Evolutionary conservation across 2,888 invertebrate genomes (phyloP), one percentile per base, ranked within the genome.

Genomic region (Patella depressa): DNA sequence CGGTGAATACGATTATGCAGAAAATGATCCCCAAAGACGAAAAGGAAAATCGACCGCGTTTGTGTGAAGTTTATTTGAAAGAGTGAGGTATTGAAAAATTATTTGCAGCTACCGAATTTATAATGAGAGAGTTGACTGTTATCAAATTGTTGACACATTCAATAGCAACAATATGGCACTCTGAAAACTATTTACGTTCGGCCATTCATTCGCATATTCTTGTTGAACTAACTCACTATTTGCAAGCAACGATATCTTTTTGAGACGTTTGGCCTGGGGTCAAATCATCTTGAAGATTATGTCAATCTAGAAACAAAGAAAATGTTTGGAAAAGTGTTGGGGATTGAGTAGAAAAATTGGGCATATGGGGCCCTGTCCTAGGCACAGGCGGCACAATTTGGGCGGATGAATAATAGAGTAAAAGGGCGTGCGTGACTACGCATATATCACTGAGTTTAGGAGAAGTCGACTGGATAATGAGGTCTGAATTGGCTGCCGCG

Each of bases 381-480:
- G 19, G 65, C 24, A 24, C 65, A 65, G 65, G 65, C 65, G 65
- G 65, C 65, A 65, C 65, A 65, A 65, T 65, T 24, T 65, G 24
- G 65, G n/a, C 17, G 53, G 17, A 65, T 76, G 76, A 79, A 79
- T 76, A 74, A 65, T 76, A 59, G 55, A 73, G 73, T 19, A 53
- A 53, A 59, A 73, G 34, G 74, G 45, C 24, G 76, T 69, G 72
- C 80, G 80, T 80, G 80, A 74, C 78, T 75, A 53, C 29, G 80
- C 80, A 80, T 78, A 65, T 24, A 19, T 19, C 19, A 65, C 19
- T 24, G 24, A 24, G 14, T 19, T 65, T 65, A 65, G 65, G 17
- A 9, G 65, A 24, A 65, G 65, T 65, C 19, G 19, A 65, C 19
- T 65, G 19, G 19, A 65, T 65, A 65, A 65, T 65, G 65, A 65